These are phyloP conservation scores for Microcebus tavaratra DNA, from an alignment of 2,113 vertebrate genomes.

Conservation along the genomic window DNA sequence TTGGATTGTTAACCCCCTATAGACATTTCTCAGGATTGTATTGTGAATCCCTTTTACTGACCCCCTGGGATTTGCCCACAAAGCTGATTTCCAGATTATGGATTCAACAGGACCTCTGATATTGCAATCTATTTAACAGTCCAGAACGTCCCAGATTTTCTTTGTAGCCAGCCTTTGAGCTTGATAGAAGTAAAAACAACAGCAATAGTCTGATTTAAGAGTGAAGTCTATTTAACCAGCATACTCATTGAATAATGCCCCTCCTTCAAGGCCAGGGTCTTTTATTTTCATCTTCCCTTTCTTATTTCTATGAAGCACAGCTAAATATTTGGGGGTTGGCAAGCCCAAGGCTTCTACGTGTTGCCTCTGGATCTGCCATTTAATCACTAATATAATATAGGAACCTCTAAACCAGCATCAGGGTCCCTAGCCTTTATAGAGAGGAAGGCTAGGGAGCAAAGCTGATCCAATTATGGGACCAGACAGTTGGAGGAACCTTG, in stretches of 20 bases:
- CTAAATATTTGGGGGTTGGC: slow-evolving; percentile 46
- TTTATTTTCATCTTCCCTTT: slow-evolving; percentile 36
- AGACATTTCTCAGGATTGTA: slow-evolving; percentile 2
- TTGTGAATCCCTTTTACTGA: not conserved
- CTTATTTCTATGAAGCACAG: slow-evolving; percentile 48
- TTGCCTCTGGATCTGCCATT: not conserved
- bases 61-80: not conserved
- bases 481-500: not conserved
- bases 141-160: not conserved
- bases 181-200: not conserved
- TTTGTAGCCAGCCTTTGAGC: not conserved
- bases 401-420: not conserved
- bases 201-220: not conserved
- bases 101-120: not conserved
- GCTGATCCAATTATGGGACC: not conserved
- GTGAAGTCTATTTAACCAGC: not conserved
- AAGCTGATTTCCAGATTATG: slow-evolving; percentile 2
- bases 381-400: slow-evolving; percentile 7
- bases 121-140: not conserved
- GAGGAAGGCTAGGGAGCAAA: not conserved
- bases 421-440: not conserved
- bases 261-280: not conserved
- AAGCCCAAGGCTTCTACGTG: not conserved
- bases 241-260: not conserved
- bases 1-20: not conserved